Base-by-base conservation (phyloP, 2,113 vertebrate genomes). In the Hippocampus mohnikei region DNA sequence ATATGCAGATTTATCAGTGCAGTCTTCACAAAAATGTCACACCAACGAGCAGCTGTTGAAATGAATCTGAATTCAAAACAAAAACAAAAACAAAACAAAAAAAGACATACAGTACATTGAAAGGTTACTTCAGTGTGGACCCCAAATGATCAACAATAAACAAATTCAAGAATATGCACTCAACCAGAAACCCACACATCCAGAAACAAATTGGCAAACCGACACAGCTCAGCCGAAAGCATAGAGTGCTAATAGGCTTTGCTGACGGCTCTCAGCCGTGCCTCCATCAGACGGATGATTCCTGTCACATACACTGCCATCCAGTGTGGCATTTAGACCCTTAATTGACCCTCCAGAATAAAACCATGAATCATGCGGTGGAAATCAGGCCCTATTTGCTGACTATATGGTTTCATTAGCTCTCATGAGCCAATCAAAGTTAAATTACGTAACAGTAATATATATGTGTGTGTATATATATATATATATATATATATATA, bases 311-410 rank as follows among this genome's bases (percentile, higher is more conserved):
- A 76, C 60, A 74, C 53, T 80, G 53, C 71, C 70, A 74, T 27
- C 72, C 63, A 52, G 70, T 74, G 74, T 75, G 77, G 58, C 66
- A 84, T 79, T 27, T 46, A 79, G 79, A 83, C 75, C 81, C 75
- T 63, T 75, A 56, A 74, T 48, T 80, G 82, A 83, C 86, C 75
- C 78, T 74, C 66, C 67, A 72, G 66, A 73, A 68, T 59, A 71
- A 68, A 70, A 60, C 66, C 70, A 70, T 76, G 83, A 85, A 77
- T 84, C 79, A 81, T 59, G 23, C 48, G 63, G 37, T 58, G 73
- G 8, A 73, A 75, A 80, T 65, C 63, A 62, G 21, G 52, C 72
- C 55, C 67, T 58, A 70, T 7, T 55, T 33, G 53, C 16, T 69
- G 42, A 75, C 50, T 55, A 11, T 59, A 56, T 67, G 21, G 20